Evolutionary conservation across 2,888 invertebrate species (phyloP), one percentile per base, ranked within the genome.

Genomic region (Polydrusus pterygomalis): DNA sequence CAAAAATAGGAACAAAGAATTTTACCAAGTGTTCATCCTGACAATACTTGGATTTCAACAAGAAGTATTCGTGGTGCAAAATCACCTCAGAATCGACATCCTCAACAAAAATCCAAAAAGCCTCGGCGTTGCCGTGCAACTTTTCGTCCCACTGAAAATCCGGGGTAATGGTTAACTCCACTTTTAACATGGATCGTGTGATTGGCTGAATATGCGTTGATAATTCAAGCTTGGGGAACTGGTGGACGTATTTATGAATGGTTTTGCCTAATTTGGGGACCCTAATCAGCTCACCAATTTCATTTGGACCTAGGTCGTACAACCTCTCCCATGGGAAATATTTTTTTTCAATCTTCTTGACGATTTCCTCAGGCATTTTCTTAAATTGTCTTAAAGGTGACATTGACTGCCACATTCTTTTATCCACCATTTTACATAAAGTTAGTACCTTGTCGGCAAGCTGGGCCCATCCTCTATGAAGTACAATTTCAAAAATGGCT

Each of bases 101-200:
- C 83, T 96, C 95, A 0, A 96, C 95, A 6, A 96, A 88, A 82
- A 96, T 94, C 96, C 96, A 96, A 87, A 96, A 96, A 0, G 94
- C 96, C 87, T 96, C 96, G 0, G 94, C 94, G 45, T 92, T 92
- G 0, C 94, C 94, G 84, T 93, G 93, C 56, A 93, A 90, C 89
- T 98, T 98, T 78, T 98, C 98, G 82, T 99, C 99, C 99, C 99
- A 99, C 84, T 98, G 97, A 88, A 99, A 99, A 88, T 99, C 99
- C 0, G 99, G 99, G 0, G 97, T 97, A 75, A 99, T 96, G 0
- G 98, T 98, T 15, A 99, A 89, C 87, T 99, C 99, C 0, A 99
- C 97, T 70, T 97, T 90, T 18, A 99, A 89, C 0, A 98, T 99
- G 1, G 96, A 94, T 70, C 96, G 88, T 0, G 99, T 99, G 79